These are phyloP conservation scores for Trachelus iudaicus DNA, from an alignment of 2,888 invertebrate species.

Conservation along the genomic window DNA sequence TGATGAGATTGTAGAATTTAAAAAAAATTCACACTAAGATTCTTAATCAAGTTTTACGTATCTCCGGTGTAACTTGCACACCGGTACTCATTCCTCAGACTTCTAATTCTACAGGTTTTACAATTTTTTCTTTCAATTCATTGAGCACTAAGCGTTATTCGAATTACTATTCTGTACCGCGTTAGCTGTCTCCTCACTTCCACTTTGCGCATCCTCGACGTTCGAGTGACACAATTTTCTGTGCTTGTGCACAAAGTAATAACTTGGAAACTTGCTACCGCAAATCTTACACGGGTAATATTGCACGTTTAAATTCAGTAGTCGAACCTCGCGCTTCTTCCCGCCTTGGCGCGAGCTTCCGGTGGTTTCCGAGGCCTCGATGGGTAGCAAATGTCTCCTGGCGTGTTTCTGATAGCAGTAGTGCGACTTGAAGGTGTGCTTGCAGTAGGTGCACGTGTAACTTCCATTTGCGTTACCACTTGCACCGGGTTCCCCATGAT, in stretches of 20 bases:
- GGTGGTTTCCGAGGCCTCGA: slow-evolving; percentile 31
- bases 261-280: slow-evolving; percentile 91
- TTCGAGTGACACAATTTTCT: slow-evolving; percentile 86
- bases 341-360: slow-evolving; percentile 25
- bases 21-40: not conserved
- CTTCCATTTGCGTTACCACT: slow-evolving; percentile 42
- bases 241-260: slow-evolving; percentile 94
- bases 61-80: not conserved
- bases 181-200: slow-evolving; percentile 42
- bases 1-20: not conserved
- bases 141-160: slow-evolving; percentile 3
- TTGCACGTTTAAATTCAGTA: slow-evolving; percentile 83
- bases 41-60: not conserved
- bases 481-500: slow-evolving; percentile 50
- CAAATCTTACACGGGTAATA: slow-evolving; percentile 95
- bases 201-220: slow-evolving; percentile 48
- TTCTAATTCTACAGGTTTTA: not conserved
- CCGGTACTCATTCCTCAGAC: not conserved
- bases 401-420: slow-evolving; percentile 88
- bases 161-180: slow-evolving; percentile 13
- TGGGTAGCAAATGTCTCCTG: slow-evolving; percentile 63
- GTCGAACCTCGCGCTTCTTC: slow-evolving; percentile 70
- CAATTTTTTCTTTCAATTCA: not conserved
- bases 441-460: slow-evolving; percentile 81
- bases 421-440: slow-evolving; percentile 84